Evolutionary conservation across 2,888 invertebrate species (phyloP).

Genomic region (Scaptomyza cyrtandrae): DNA sequence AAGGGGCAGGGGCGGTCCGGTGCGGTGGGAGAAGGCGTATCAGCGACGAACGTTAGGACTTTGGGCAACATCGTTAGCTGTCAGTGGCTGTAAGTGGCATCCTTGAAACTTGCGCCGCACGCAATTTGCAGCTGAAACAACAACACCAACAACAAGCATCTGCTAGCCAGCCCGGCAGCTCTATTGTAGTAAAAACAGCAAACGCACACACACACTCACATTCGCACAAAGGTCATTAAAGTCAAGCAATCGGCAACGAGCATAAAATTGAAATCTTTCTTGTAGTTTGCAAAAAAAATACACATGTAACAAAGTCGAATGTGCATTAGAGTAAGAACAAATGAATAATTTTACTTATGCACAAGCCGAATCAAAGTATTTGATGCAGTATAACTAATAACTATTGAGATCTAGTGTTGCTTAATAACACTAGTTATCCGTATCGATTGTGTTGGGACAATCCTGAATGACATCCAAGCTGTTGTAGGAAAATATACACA

Average conservation of each 20-base stretch:
- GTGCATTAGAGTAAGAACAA: background rate
- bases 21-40: slow-evolving; percentile 9
- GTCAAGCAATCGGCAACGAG: slow-evolving; percentile 22
- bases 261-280: slow-evolving; percentile 25
- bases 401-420: too few relatives aligned
- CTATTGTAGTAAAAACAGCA: slow-evolving; percentile 23
- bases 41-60: slow-evolving; percentile 46
- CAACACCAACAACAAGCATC: slow-evolving; percentile 28
- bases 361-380: too few relatives aligned
- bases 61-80: slow-evolving; percentile 77
- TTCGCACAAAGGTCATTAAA: slow-evolving; percentile 27
- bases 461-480: too few relatives aligned
- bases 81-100: slow-evolving; percentile 75
- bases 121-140: slow-evolving; percentile 66
- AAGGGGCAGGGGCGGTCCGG: background rate
- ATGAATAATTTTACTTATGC: too few relatives aligned
- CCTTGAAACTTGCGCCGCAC: slow-evolving; percentile 76
- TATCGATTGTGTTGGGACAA: too few relatives aligned
- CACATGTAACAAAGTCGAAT: background rate
- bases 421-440: too few relatives aligned
- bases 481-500: too few relatives aligned
- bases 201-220: slow-evolving; percentile 8
- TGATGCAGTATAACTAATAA: too few relatives aligned
- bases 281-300: background rate
- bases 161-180: slow-evolving; percentile 16